Conservation (phyloP, 2,888 invertebrate genomes). For the Trichopoda pennipes region DNA sequence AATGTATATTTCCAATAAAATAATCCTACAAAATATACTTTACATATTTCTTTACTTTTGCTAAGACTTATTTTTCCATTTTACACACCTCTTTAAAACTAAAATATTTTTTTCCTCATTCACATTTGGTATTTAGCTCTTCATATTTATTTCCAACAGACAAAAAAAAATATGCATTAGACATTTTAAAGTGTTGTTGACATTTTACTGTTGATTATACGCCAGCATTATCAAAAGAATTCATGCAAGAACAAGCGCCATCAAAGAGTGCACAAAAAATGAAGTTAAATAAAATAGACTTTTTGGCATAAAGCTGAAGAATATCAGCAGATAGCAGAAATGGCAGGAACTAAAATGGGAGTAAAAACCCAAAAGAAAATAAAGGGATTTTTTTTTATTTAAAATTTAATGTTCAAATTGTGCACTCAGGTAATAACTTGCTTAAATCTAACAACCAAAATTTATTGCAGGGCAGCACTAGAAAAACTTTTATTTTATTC, state of each 20-base stretch:
- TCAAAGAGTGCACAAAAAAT: conserved; percentile 40
- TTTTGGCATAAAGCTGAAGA: conserved; percentile 62
- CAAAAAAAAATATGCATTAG: conserved; percentile 53
- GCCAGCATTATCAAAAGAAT: conserved; percentile 65
- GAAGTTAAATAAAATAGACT: conserved; percentile 34
- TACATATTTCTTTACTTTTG: neutral
- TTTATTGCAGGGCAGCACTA: conserved; percentile 59
- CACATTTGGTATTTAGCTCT: conserved; percentile 33
- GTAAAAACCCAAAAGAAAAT: conserved; percentile 11
- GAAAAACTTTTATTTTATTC: conserved; percentile 41
- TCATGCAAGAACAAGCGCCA: conserved; percentile 61
- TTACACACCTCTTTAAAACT: conserved; percentile 23
- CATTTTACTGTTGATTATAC: conserved; percentile 67
- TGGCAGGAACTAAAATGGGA: neutral
- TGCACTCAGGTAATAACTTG: conserved; percentile 66
- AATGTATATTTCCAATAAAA: neutral
- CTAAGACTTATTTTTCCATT: conserved; percentile 20
- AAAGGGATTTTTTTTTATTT: conserved; percentile 53
- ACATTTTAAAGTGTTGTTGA: conserved; percentile 63
- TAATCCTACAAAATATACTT: neutral
- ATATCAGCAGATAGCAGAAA: conserved; percentile 32
- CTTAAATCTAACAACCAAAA: conserved; percentile 65
- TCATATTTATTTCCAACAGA: conserved; percentile 29
- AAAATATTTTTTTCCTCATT: neutral
- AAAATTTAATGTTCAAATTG: conserved; percentile 60